Evolutionary conservation across 2,113 vertebrate species (phyloP), one percentile per base, ranked within the genome.

Genomic region (Lepidothrix coronata): DNA sequence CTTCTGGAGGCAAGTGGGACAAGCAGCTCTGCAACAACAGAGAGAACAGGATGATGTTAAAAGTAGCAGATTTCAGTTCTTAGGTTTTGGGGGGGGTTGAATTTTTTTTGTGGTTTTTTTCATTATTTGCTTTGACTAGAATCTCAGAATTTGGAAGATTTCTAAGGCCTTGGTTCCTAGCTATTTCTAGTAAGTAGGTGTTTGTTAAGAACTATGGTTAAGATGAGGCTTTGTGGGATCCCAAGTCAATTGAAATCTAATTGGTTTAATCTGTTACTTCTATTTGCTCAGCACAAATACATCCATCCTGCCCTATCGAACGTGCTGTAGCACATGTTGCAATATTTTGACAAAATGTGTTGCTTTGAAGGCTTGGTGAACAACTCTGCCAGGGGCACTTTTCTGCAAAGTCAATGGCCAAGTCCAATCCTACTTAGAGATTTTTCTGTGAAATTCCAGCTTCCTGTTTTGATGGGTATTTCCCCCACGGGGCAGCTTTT

Each of bases 381-480:
- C 12, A 49, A 3, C 31, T 44, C 27, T 68, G 33, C 41, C 0
- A 3, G 46, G 46, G 39, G 15, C 2, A 3, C 2, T 2, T 41
- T 82, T 58, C 59, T 82, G 25, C 22, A 9, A 43, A 70, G 20
- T 49, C 11, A 24, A 16, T 49, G 46, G 16, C 57, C 19, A 25
- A 33, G 8, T 61, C 55, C 33, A 25, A 22, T 51, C 27, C 68
- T 39, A 8, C 54, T 54, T 44, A 22, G 24, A 27, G 23, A 7
- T 39, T 68, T 13, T 35, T 35, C 20, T 59, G 12, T 35, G 33
- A 30, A 17, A 35, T 61, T 68, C 37, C 25, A 58, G 16, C 37
- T 67, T 30, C 37, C 21, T 41, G 8, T 71, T 80, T 72, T 57
- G 20, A 14, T 81, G 66, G 14, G 2, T 28, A 2, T 85, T 88